Base-by-base conservation (phyloP, 1,140 invertebrate genomes). In the Octopus bimaculoides region DNA sequence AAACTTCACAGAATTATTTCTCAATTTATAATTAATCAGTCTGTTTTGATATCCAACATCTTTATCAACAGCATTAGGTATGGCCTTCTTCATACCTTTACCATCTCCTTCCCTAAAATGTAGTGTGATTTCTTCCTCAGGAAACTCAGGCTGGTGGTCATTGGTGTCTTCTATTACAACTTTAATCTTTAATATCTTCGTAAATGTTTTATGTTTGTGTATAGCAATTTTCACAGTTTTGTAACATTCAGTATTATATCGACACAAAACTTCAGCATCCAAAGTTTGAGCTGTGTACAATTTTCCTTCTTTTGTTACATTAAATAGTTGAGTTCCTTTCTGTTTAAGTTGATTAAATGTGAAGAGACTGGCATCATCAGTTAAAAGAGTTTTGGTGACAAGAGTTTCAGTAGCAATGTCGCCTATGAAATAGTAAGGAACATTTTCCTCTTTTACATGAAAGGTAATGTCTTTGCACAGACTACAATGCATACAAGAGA, bases 121-220 rank as follows among this genome's bases (percentile, higher is more conserved):
- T 14, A 89, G 81, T 52, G 79, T 79, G 0, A 85, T 79, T n/a
- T 74, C 55, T 9, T 61, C 20, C 12, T 84, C 55, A 0, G 85
- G 82, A 84, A 89, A 89, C 54, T 71, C 80, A 52, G 88, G 88
- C 5, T 78, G 66, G 78, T 89, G 88, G 78, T 89, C 88, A 83
- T 89, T 89, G 10, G 86, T 85, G 73, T 89, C 88, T 1, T 77
- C 10, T 9, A 89, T 80, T 52, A 77, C 83, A 6, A 89, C 83
- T 71, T 71, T 71, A 17, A 71, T 71, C 14, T 71, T 20, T 71
- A 71, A 71, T 4, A 71, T 14, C 14, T 71, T 71, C 26, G 7
- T 71, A 17, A 71, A 71, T n/a, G 66, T n/a, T 71, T 71, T 71
- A 6, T 5, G 5, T 20, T 71, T 71, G 4, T 20, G 17, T 1